Evolutionary conservation across 2,888 invertebrate species (phyloP), one percentile per base, ranked within the genome.

Genomic region (Dendrolimus pini): DNA sequence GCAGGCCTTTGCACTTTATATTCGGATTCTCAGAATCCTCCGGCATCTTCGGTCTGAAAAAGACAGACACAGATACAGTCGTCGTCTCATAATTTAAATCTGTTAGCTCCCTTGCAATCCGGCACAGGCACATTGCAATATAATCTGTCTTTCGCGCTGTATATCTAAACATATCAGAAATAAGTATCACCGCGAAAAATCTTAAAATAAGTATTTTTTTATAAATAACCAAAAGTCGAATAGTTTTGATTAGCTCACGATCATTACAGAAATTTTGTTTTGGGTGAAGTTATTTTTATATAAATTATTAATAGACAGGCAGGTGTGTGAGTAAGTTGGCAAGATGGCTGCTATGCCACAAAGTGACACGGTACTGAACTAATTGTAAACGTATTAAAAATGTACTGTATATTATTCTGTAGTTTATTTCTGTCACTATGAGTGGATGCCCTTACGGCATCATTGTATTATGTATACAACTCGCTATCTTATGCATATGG

Each of bases 241-340:
- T 62, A 60, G 56, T 57, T 58, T 54, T 59, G 59, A 60, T 67
- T 60, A 54, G 61, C 62, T 62, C 60, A 63, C 65, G 60, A 60
- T 54, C n/a, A 41, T 8, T 59, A 60, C 55, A 63, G 58, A 58
- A 66, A 61, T 61, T 65, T 65, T 66, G 70, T 73, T 68, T 61
- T 64, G 60, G 58, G 62, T 61, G 58, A 69, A 72, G 77, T 77
- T 86, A 87, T 87, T 85, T 85, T 83, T 78, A 79, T 74, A 71
- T 75, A 79, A 84, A 82, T 85, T 90, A 90, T 90, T 88, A 88
- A 88, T 90, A 90, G 88, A 84, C 65, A 63, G 75, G 70, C 90
- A 90, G 89, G 89, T 90, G 89, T 90, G 89, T 74, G 77, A 72
- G 71, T 75, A 78, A 76, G 77, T 87, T 89, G 89, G 89, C 89